Base-by-base conservation (phyloP, 2,113 vertebrate species). In the Ancistrus triradiatus region DNA sequence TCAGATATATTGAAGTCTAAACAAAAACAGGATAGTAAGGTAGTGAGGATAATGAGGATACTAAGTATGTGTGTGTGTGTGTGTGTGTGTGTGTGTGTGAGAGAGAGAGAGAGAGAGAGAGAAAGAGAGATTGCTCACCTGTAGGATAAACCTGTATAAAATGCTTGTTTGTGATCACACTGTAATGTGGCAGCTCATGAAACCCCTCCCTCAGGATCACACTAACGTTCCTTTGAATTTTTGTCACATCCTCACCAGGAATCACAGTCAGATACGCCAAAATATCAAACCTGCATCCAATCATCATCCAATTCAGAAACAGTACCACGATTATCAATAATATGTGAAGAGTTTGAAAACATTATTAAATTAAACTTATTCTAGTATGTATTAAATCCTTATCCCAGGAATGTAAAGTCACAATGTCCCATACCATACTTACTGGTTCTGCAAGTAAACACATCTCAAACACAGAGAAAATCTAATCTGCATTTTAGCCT, bases 71-170 rank as follows among this genome's bases (percentile, higher is more conserved):
- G 14, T 1, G 14, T 10, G 37, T n/a, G n/a, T n/a, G n/a, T n/a
- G n/a, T n/a, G n/a, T n/a, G n/a, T n/a, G n/a, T n/a, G n/a, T n/a
- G n/a, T n/a, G n/a, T n/a, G n/a, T n/a, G 28, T 13, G 18, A 37
- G 31, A 2, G 1, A 50, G 13, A 2, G 38, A 13, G n/a, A 67
- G 61, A 10, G n/a, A 66, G 61, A 43, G 22, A 40, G 6, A 52
- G 44, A 59, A 27, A 66, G 2, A 17, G 21, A 25, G 1, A n/a
- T 3, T 31, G 6, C 9, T 22, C 74, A 89, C 87, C 87, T 6
- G 85, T 51, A 22, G 87, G 67, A 6, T 69, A 79, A 63, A 76
- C 63, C 18, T 72, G 18, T 18, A 86, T 77, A 48, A 19, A 77
- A 0, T 11, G 2, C 1, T 7, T 0, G 4, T 69, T 7, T 2